Conservation (phyloP, 2,113 vertebrate species). For the Ellobius talpinus region DNA sequence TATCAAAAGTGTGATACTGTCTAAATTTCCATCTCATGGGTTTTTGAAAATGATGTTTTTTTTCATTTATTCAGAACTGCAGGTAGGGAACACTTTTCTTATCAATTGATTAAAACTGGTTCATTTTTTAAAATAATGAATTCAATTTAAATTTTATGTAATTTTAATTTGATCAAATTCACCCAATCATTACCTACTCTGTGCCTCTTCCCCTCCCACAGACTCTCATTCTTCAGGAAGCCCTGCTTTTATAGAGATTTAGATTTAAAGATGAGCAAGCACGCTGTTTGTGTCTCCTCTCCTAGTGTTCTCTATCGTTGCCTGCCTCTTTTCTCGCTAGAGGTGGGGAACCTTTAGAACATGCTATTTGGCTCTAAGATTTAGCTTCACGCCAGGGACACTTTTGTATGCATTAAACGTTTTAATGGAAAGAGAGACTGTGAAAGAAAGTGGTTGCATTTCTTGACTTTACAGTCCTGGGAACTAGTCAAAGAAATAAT, state of each 20-base stretch:
- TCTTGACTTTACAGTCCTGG: conserved; percentile 60
- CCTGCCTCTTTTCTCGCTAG: not conserved
- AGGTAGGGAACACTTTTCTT: not conserved
- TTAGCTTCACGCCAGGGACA: conserved; percentile 36
- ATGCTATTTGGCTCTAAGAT: not conserved
- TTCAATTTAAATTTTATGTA: not conserved
- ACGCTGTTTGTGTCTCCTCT: too few relatives aligned
- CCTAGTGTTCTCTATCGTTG: too few relatives aligned
- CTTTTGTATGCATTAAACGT: conserved; percentile 31
- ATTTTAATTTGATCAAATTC: not conserved
- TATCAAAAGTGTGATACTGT: not conserved
- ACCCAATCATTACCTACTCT: too few relatives aligned
- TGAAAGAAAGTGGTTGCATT: conserved; percentile 61
- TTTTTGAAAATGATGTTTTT: not conserved
- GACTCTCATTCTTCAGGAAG: not conserved
- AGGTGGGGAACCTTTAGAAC: not conserved
- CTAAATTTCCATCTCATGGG: conserved; percentile 3
- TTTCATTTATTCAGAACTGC: not conserved
- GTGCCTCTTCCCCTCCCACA: not conserved
- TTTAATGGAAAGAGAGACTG: conserved; percentile 46
- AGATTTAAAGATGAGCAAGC: not conserved
- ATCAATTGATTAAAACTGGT: not conserved
- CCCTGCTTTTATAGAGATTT: not conserved
- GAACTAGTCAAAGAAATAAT: conserved; percentile 77
- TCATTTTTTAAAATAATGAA: not conserved